These are phyloP conservation scores for Prochilodus magdalenae DNA, from an alignment of 2,113 vertebrate species.

Conservation along the genomic window DNA sequence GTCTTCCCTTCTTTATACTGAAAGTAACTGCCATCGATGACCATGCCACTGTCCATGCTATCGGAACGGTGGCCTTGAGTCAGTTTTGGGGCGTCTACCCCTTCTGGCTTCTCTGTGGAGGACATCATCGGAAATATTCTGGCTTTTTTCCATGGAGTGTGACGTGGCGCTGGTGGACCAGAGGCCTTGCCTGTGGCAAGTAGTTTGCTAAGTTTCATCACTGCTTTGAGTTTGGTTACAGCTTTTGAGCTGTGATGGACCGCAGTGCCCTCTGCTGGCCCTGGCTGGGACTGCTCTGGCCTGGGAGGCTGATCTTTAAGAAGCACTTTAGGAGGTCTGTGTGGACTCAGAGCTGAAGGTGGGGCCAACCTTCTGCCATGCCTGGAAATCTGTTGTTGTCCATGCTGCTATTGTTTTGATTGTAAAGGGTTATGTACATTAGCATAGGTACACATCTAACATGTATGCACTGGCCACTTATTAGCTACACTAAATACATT, in stretches of 20 bases:
- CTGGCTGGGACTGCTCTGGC: conserved; percentile 31
- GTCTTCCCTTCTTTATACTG: conserved; percentile 73
- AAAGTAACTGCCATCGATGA: conserved; percentile 82
- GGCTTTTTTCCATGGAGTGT: conserved; percentile 85
- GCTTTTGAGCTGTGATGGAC: conserved; percentile 40
- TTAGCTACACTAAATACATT: too few relatives aligned
- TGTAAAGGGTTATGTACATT: background rate
- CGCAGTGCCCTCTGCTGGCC: background rate
- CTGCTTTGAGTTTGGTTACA: conserved; percentile 70
- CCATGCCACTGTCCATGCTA: conserved; percentile 64
- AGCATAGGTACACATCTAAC: too few relatives aligned
- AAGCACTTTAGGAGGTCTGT: conserved; percentile 63
- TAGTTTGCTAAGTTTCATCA: conserved; percentile 71
- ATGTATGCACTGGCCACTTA: too few relatives aligned
- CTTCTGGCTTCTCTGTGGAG: conserved; percentile 66
- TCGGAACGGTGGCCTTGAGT: conserved; percentile 61
- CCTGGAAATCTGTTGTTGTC: conserved; percentile 76
- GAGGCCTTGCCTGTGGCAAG: conserved; percentile 59
- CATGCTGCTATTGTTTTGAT: conserved; percentile 27
- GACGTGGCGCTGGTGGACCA: conserved; percentile 67
- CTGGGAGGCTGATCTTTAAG: conserved; percentile 59
- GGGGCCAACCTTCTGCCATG: conserved; percentile 55
- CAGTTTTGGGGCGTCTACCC: conserved; percentile 73
- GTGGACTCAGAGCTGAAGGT: conserved; percentile 64
- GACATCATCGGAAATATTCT: conserved; percentile 82